Percentiles rank a stretch among this genome's conserved stretches.
phyloP scores from a whole-genome alignment of 1,140 invertebrate genomes.

The Orussus abietinus region DNA sequence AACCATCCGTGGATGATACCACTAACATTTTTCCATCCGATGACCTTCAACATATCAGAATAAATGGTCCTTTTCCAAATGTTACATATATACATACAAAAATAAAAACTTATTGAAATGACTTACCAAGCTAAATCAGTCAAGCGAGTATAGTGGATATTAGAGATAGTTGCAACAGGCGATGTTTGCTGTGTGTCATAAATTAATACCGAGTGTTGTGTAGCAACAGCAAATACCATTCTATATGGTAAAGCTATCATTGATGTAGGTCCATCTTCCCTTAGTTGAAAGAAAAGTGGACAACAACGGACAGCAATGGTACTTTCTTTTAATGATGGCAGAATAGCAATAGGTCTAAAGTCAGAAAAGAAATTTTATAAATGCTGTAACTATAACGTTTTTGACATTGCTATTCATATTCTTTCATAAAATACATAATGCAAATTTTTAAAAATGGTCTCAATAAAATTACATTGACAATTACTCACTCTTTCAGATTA shows the following conservation, averaged over 20 bases:
- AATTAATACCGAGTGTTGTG: constrained; percentile 78
- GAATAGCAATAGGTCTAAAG: constrained; percentile 72
- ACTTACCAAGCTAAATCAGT: constrained; percentile 85
- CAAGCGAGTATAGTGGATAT: constrained; percentile 91
- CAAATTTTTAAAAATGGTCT: not conserved
- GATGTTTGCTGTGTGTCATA: constrained; percentile 88
- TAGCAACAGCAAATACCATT: constrained; percentile 87
- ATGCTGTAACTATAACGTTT: constrained; percentile 7
- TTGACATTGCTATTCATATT: not conserved
- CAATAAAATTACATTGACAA: no score
- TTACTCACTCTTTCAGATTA: constrained; percentile 66
- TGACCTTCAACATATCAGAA: constrained; percentile 59
- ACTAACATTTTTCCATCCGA: constrained; percentile 76
- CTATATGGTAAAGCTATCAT: constrained; percentile 71
- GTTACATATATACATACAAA: constrained; percentile 17
- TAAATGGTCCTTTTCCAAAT: constrained; percentile 4
- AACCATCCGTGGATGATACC: constrained; percentile 92
- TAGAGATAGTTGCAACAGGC: constrained; percentile 81
- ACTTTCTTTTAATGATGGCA: constrained; percentile 75
- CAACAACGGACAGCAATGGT: constrained; percentile 80
- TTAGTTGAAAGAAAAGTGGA: constrained; percentile 70
- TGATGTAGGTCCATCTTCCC: constrained; percentile 53
- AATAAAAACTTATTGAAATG: constrained; percentile 11
- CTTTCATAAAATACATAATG: constrained; percentile 10
- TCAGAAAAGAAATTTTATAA: constrained; percentile 15